Conservation (phyloP, 2,888 invertebrate genomes). For the Caenorhabditis drosophilae region DNA sequence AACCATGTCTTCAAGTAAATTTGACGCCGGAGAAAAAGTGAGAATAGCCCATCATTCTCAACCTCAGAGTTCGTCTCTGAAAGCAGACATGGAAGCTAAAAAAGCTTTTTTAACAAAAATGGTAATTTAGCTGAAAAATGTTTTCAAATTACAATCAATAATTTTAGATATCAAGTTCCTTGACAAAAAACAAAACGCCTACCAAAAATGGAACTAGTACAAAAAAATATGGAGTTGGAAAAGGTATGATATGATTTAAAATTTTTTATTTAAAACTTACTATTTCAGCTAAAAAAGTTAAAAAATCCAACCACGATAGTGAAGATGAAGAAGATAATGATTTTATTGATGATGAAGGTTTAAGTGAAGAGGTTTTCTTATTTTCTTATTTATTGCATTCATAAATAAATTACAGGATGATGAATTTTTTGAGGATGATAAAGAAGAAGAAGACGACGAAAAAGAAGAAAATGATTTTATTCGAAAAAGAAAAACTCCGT, state of each 20-base stretch:
- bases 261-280: too few species aligned
- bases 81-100: conserved; percentile 34
- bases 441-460: conserved; percentile 20
- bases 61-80: conserved; percentile 15
- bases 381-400: too few species aligned
- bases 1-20: conserved; percentile 33
- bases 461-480: conserved; percentile 16
- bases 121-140: background rate
- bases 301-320: conserved; percentile 12
- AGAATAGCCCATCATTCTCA: conserved; percentile 30
- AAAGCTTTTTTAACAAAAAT: conserved; percentile 16
- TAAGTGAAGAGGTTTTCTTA: conserved; percentile 34
- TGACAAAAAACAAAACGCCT: conserved; percentile 12
- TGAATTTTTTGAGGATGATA: conserved; percentile 11
- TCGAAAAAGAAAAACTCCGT: conserved; percentile 20
- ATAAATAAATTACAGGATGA: conserved; percentile 38
- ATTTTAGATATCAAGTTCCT: conserved; percentile 22
- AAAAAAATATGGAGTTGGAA: conserved; percentile 8
- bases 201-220: conserved; percentile 13
- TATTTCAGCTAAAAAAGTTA: conserved; percentile 23
- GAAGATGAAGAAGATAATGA: conserved; percentile 38
- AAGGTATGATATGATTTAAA: too few species aligned
- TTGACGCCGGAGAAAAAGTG: conserved; percentile 29
- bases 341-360: conserved; percentile 37
- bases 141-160: background rate